These are phyloP conservation scores for Yasuhikotakia modesta DNA, from an alignment of 2,797 vertebrate genomes.

Conservation along the genomic window DNA sequence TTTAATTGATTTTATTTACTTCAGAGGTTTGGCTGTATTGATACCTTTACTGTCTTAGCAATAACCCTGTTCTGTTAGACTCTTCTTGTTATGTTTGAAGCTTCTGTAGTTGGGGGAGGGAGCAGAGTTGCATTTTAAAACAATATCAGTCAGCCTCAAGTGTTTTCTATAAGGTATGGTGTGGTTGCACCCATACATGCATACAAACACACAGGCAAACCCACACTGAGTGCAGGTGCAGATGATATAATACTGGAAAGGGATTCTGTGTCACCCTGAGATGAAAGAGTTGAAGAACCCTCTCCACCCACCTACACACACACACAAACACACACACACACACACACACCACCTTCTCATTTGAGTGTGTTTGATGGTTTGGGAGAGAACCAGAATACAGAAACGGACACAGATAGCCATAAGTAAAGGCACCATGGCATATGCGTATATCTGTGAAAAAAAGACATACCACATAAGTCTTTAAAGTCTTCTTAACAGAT, in stretches of 20 bases:
- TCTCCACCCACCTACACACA: constrained; percentile 45
- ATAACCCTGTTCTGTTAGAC: constrained; percentile 5
- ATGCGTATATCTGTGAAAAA: constrained; percentile 21
- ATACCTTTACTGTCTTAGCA: background rate
- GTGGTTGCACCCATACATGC: constrained; percentile 24
- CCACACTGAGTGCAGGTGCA: constrained; percentile 54
- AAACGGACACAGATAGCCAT: constrained; percentile 21
- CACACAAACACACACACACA: constrained; percentile 20
- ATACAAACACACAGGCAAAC: constrained; percentile 32
- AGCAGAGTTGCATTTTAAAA: constrained; percentile 37
- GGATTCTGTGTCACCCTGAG: constrained; percentile 57
- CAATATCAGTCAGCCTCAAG: constrained; percentile 35
- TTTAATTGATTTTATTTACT: background rate
- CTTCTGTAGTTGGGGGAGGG: background rate
- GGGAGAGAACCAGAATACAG: constrained; percentile 38
- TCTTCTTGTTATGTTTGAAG: background rate
- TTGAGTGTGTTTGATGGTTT: constrained; percentile 40
- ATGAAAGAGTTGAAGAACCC: constrained; percentile 55
- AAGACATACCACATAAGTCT: background rate
- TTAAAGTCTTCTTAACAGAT: constrained; percentile 1
- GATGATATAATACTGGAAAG: constrained; percentile 41
- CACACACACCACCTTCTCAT: constrained; percentile 9
- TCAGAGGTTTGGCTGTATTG: background rate
- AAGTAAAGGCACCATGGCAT: constrained; percentile 17
- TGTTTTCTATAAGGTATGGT: constrained; percentile 28